Percentiles rank a stretch among this genome's conserved stretches.
Evolutionary conservation across 1,140 invertebrate species (phyloP).

Genomic region (Drosophila tani): DNA sequence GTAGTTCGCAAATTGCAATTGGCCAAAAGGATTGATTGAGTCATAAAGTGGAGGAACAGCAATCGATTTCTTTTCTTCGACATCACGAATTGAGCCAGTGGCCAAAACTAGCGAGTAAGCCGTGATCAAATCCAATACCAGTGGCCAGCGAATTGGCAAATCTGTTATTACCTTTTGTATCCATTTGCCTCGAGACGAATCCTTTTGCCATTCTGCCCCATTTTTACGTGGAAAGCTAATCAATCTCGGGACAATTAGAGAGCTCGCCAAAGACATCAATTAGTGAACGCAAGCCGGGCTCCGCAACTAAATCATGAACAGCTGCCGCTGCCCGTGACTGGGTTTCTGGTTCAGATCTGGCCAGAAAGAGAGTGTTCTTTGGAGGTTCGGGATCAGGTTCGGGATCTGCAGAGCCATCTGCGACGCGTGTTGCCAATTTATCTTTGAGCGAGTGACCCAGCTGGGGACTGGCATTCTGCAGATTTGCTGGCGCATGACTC

Average conservation of each 20-base stretch:
- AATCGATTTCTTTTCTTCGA: conserved; percentile 56
- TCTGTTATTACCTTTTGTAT: conserved; percentile 56
- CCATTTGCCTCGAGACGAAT: conserved; percentile 60
- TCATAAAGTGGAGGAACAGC: conserved; percentile 69
- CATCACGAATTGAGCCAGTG: conserved; percentile 63
- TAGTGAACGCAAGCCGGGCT: conserved; percentile 41
- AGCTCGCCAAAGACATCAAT: conserved; percentile 55
- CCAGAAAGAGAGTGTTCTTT: conserved; percentile 14
- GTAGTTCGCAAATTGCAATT: conserved; percentile 67
- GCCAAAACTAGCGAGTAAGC: conserved; percentile 30
- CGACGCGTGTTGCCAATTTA: conserved; percentile 80
- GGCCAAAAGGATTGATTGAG: conserved; percentile 69
- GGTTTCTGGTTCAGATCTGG: not conserved
- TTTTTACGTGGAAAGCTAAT: conserved; percentile 57
- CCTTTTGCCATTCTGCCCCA: conserved; percentile 25
- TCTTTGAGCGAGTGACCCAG: conserved; percentile 63
- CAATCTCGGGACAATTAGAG: conserved; percentile 69
- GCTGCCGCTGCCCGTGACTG: conserved; percentile 27
- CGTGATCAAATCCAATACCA: conserved; percentile 53
- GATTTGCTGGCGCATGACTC: conserved; percentile 60
- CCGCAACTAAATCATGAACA: conserved; percentile 34
- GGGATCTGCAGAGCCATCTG: conserved; percentile 44
- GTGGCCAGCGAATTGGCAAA: conserved; percentile 67
- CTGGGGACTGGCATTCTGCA: conserved; percentile 53
- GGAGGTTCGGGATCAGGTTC: not conserved